A percentile compares a stretch with the other conserved stretches of the same genome.
phyloP scores from a whole-genome alignment of 1,140 invertebrate species.

The Bombus waltoni region DNA sequence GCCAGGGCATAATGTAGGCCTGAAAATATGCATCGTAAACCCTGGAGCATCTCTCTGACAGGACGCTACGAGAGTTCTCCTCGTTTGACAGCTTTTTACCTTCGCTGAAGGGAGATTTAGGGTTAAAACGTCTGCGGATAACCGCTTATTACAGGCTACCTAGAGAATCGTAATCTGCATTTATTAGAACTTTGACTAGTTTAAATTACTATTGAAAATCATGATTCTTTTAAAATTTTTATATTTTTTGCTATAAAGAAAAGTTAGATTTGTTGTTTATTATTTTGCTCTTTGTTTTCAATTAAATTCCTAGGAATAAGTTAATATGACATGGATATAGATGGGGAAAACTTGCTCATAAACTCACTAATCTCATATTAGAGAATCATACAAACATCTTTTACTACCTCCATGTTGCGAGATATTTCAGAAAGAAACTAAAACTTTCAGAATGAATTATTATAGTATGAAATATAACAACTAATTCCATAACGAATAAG shows the following conservation, averaged over 20 bases:
- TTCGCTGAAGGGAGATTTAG: background rate
- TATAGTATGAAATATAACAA: too few relatives aligned
- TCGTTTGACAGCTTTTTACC: background rate
- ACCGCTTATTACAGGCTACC: background rate
- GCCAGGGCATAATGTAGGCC: constrained; percentile 1
- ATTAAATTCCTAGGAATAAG: too few relatives aligned
- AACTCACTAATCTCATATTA: background rate
- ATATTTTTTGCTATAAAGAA: too few relatives aligned
- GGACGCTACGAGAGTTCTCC: constrained; percentile 5
- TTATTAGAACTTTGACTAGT: background rate
- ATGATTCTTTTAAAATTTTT: too few relatives aligned
- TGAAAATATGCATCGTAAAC: constrained; percentile 50
- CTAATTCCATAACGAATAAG: background rate
- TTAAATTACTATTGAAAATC: too few relatives aligned
- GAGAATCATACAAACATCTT: too few relatives aligned
- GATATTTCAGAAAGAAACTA: too few relatives aligned
- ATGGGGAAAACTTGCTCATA: background rate
- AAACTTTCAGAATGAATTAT: too few relatives aligned
- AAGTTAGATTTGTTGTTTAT: too few relatives aligned
- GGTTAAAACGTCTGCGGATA: background rate
- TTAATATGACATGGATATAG: too few relatives aligned
- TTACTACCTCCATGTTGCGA: too few relatives aligned
- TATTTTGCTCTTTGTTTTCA: too few relatives aligned
- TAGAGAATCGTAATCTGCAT: background rate
- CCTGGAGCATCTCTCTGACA: constrained; percentile 9